Evolutionary conservation across 2,113 vertebrate genomes (phyloP), one percentile per base, ranked within the genome.

Genomic region (Cottus gobio): DNA sequence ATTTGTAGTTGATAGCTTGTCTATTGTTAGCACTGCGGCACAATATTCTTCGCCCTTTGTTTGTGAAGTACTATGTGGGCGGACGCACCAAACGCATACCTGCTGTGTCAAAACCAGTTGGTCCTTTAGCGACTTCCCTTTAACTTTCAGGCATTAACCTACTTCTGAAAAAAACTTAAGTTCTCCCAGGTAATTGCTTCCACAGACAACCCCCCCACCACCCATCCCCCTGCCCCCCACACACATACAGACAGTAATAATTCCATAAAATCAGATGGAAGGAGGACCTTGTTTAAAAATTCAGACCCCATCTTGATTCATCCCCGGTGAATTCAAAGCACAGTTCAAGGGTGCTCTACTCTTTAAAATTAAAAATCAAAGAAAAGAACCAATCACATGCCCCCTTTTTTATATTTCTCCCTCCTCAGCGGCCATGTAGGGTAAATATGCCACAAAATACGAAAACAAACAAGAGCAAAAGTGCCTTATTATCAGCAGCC

Each of bases 381-480:
- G 84, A 89, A 82, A 87, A 82, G 56, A 62, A 77, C 66, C 85
- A 89, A 87, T 91, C 81, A 82, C 80, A 91, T 71, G 75, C 71
- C 56, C 12, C 37, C 71, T 68, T 75, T 75, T 85, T 39, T 22
- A 44, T 44, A 15, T 44, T 4, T 44, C 42, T 44, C 42, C 22
- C 28, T 2, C 22, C 85, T 91, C 54, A 63, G 68, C 79, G 76
- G 84, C 48, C 22, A 87, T 72, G 61, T 48, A 79, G 89, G 82
- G 80, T 88, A 93, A 93, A 93, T 93, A 93, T 75, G 87, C 77
- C 30, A 61, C 62, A 86, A 92, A 93, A 92, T 80, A 90, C 86
- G 79, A 90, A 95, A 93, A 93, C 90, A 95, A 94, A 93, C 85
- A 92, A 84, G 86, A 86, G 80, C 87, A 92, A 91, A 93, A 91